phyloP scores from a whole-genome alignment of 1,140 invertebrate species.

The Pseudoatta argentina region DNA sequence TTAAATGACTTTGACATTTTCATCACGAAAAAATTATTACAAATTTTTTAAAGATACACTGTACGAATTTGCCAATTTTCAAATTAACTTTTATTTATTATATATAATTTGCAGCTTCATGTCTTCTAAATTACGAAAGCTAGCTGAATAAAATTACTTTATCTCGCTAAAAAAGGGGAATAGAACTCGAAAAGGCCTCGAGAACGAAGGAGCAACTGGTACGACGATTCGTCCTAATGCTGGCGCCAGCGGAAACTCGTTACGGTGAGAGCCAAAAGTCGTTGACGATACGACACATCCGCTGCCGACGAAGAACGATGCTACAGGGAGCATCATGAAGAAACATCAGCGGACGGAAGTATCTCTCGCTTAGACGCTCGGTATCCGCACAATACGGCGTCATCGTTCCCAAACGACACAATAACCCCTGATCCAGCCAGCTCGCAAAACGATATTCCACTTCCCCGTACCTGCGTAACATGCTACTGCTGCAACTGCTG shows the following conservation, averaged over 20 bases:
- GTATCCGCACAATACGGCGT: slow-evolving; percentile 37
- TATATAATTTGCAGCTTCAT: neutral
- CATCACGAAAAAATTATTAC: neutral
- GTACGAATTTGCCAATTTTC: neutral
- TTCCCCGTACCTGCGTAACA: slow-evolving; percentile 9
- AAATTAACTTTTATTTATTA: neutral
- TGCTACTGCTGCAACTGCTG: neutral
- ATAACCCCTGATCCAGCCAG: neutral
- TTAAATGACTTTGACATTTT: neutral
- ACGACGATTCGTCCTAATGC: slow-evolving; percentile 42
- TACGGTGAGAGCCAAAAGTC: slow-evolving; percentile 44
- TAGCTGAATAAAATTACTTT: neutral
- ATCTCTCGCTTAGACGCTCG: slow-evolving; percentile 26
- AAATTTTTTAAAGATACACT: neutral
- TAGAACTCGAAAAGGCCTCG: neutral
- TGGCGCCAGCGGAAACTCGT: slow-evolving; percentile 49
- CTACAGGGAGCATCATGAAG: slow-evolving; percentile 12
- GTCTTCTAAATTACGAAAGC: neutral
- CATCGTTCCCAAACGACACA: neutral
- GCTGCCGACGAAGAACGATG: slow-evolving; percentile 28
- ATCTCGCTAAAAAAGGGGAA: neutral
- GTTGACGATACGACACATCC: slow-evolving; percentile 40
- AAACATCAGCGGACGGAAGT: slow-evolving; percentile 34
- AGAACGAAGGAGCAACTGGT: slow-evolving; percentile 23
- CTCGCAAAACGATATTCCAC: slow-evolving; percentile 39